Conservation (phyloP, 2,113 vertebrate species). For the Brachyistius frenatus region DNA sequence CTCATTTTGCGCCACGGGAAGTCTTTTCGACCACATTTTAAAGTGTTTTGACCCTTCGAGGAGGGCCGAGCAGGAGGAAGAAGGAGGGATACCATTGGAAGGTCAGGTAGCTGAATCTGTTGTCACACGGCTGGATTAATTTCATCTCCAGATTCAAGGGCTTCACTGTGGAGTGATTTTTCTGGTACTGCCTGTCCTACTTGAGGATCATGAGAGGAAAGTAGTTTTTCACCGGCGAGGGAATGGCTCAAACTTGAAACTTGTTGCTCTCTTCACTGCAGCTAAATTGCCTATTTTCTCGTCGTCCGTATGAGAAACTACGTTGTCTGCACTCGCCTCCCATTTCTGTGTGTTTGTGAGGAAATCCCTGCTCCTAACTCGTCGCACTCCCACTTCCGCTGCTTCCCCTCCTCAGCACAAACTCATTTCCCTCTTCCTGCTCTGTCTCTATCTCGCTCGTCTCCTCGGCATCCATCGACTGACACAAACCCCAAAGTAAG, state of each 20-base stretch:
- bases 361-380: slow-evolving; percentile 75
- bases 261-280: not conserved
- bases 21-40: slow-evolving; percentile 30
- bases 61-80: slow-evolving; percentile 2
- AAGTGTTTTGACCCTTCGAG: slow-evolving; percentile 18
- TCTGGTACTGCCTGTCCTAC: not conserved
- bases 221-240: not conserved
- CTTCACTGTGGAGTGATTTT: slow-evolving; percentile 21
- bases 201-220: not conserved
- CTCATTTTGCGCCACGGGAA: slow-evolving; percentile 11
- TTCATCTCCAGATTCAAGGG: slow-evolving; percentile 28
- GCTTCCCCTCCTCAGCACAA: slow-evolving; percentile 57
- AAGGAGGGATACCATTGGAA: slow-evolving; percentile 13
- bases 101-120: slow-evolving; percentile 57
- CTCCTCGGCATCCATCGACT: slow-evolving; percentile 45
- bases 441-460: slow-evolving; percentile 53
- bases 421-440: slow-evolving; percentile 60
- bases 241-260: slow-evolving; percentile 10
- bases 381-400: slow-evolving; percentile 71
- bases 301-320: not conserved
- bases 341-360: slow-evolving; percentile 61
- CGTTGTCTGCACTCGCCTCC: slow-evolving; percentile 11
- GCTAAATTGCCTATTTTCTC: not conserved
- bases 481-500: slow-evolving; percentile 61
- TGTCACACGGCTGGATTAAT: slow-evolving; percentile 16